Percentiles rank a stretch among this genome's conserved stretches.
phyloP scores from a whole-genome alignment of 2,113 vertebrate species.

The Daphoenositta chrysoptera region DNA sequence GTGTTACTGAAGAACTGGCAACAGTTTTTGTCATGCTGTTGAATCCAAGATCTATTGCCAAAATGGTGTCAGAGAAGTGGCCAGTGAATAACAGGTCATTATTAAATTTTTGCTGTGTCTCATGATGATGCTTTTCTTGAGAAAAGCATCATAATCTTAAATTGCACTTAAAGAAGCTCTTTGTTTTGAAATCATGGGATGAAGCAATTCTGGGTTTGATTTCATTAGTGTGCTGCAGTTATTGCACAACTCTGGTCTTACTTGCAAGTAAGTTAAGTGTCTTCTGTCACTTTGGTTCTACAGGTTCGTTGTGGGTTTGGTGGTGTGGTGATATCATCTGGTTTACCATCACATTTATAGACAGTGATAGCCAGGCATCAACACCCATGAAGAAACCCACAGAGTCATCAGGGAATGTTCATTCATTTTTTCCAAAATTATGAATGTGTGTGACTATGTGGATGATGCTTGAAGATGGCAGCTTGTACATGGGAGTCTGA shows the following conservation, averaged over 20 bases:
- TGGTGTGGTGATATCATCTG: constrained; percentile 45
- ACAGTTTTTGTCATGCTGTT: not conserved
- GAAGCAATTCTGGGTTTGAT: constrained; percentile 46
- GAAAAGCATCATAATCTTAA: not conserved
- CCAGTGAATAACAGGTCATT: not conserved
- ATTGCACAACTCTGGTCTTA: constrained; percentile 28
- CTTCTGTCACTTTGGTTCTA: not conserved
- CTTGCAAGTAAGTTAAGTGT: constrained; percentile 11
- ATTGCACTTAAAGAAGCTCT: not conserved
- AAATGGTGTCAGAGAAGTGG: not conserved
- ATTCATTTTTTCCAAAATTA: constrained; percentile 23
- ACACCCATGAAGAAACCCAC: not conserved
- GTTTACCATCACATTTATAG: constrained; percentile 3
- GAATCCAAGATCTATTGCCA: not conserved
- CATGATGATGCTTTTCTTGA: constrained; percentile 10
- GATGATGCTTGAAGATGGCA: not conserved
- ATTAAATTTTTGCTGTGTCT: constrained; percentile 16
- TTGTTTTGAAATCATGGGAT: constrained; percentile 50
- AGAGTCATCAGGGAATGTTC: not conserved
- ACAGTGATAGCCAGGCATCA: constrained; percentile 22
- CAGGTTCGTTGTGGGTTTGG: constrained; percentile 36
- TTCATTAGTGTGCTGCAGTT: constrained; percentile 15
- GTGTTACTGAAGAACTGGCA: not conserved
- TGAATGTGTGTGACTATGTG: not conserved
- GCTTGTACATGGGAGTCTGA: not conserved